Evolutionary conservation across 2,888 invertebrate species (phyloP), one percentile per base, ranked within the genome.

Genomic region (Julus scanicus): DNA sequence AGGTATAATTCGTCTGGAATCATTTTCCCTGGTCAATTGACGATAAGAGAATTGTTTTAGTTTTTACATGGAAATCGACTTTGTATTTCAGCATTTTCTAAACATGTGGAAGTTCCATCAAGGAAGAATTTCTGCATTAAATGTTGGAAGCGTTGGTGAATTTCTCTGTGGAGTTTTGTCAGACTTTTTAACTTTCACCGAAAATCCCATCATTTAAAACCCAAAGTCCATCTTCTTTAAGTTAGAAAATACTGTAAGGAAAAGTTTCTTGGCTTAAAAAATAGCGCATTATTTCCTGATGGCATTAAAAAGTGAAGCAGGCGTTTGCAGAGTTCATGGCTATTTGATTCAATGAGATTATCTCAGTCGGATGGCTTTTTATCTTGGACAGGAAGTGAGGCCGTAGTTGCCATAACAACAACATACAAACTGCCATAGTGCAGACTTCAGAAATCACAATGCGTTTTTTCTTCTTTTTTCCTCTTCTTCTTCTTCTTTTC

Each of bases 291-390:
- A 71, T 71, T 71, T 71, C 71, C 71, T 71, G 71, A 71, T 71
- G 71, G 71, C 71, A 71, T 71, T 71, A 71, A 71, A 71, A 71
- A 71, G 71, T 71, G 71, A 71, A 71, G 71, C 71, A 71, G 71
- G 71, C 71, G 71, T 71, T 71, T 71, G 71, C 71, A 71, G 29
- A 29, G 71, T 71, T 71, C 71, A 71, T 71, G 71, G 71, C 71
- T 71, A 71, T 71, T 71, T 71, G 71, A 71, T 71, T 71, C 71
- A 71, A 71, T 71, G 71, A 71, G 71, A 71, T 71, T 71, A 71
- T 71, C 71, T 71, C 71, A 71, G 71, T 71, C 71, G 71, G 71
- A 71, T 71, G 71, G 71, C 71, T 71, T 71, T 71, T 71, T 71
- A 71, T 71, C 71, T 71, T 17, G 71, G 71, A 71, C 71, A 71